Percentiles rank a stretch among this genome's conserved stretches.
Evolutionary conservation across 2,113 vertebrate genomes (phyloP).

Genomic region (Nymphicus hollandicus): DNA sequence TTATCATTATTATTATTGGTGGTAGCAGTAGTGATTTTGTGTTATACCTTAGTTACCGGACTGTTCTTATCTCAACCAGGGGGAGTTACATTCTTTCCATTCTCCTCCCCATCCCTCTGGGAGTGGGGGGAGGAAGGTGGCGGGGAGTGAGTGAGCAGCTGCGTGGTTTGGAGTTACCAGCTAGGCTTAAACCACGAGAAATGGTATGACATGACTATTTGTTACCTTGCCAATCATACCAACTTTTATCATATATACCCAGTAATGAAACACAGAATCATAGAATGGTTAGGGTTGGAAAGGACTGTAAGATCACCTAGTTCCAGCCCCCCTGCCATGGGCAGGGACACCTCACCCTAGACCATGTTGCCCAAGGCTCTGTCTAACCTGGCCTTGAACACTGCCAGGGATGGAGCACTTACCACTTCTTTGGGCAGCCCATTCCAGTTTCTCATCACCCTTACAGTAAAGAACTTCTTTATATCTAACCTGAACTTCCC

Average conservation of each 20-base stretch:
- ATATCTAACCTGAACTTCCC: background rate
- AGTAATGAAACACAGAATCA: background rate
- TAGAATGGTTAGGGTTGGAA: background rate
- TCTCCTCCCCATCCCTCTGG: no score
- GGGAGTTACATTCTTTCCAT: no score
- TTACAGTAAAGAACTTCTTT: background rate
- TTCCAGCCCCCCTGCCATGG: background rate
- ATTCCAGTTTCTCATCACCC: background rate
- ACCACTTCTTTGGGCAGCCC: background rate
- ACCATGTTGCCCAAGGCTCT: background rate
- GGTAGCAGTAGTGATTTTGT: no score
- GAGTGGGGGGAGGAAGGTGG: no score
- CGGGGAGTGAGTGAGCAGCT: no score
- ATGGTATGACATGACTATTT: background rate
- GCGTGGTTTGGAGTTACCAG: no score
- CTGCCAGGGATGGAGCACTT: background rate
- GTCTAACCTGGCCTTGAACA: background rate
- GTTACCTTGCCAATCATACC: background rate
- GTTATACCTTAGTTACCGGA: no score
- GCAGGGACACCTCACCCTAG: background rate
- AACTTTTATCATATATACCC: background rate
- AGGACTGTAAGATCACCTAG: background rate
- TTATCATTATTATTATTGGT: no score
- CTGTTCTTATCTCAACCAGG: no score
- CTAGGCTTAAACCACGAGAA: no score